Base-by-base conservation (phyloP, 2,113 vertebrate species). In the Mastomys natalensis region DNA sequence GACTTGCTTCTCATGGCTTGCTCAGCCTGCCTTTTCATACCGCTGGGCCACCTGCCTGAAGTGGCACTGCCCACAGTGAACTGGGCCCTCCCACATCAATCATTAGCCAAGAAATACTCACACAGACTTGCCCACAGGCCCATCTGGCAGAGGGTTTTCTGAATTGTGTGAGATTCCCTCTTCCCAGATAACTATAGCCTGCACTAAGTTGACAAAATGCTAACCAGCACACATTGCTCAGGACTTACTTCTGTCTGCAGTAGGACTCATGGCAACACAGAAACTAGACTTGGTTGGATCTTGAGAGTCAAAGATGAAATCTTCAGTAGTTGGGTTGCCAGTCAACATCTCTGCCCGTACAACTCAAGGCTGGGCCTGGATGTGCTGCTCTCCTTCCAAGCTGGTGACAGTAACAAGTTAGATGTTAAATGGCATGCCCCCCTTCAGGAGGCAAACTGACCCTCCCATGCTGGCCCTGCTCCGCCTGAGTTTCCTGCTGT, bases 321-420 rank as follows among this genome's bases (percentile, higher is more conserved):
- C 72, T 40, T 53, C 21, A 6, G 12, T 1, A 29, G 24, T 26
- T 2, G 3, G 51, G 78, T 78, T 1, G 1, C 45, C 66, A 17
- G 51, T 1, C 0, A 29, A 3, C 43, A 37, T 66, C 77, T 92
- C 70, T 62, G 80, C 76, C 70, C 5, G 2, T 58, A 6, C 31
- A 43, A 45, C 15, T 13, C 12, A 26, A 37, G n/a, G 37, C 53
- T 29, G 88, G 24, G n/a, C 19, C 91, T 31, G 11, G 13, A 7
- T 12, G 1, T 1, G 7, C 26, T 3, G 1, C 37, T 64, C 48
- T n/a, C 16, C 72, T n/a, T 21, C n/a, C 43, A 78, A 26, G 45
- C 12, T 51, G 0, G 0, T 37, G 74, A 45, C 87, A 1, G 0
- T 37, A 19, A 40, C 55, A 45, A 40, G 40, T 3, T 10, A 37